Evolutionary conservation across 2,888 invertebrate genomes (phyloP), one percentile per base, ranked within the genome.

Genomic region (Cephus sareptanus): DNA sequence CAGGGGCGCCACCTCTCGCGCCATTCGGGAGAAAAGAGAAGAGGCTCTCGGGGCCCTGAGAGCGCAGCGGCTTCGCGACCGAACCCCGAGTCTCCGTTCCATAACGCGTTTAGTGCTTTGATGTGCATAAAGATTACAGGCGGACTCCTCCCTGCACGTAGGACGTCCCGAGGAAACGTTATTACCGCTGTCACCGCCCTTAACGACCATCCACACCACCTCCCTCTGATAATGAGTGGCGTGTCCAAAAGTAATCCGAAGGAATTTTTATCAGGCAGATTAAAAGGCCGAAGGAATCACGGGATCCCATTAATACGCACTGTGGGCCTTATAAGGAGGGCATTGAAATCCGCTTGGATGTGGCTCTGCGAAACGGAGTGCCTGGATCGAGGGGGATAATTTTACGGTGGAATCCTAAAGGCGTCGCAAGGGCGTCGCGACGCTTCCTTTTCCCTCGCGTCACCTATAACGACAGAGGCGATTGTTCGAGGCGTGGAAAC

Each of bases 401-500:
- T 71, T 71, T 23, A 34, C 15, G 34, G 71, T 71, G 40, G 68
- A 73, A 34, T 76, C 74, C 75, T 79, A 81, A 81, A 80, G 81
- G 83, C 81, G 79, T 76, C 68, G 56, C 78, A 71, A 74, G 71
- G 75, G 79, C 74, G 74, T 34, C 74, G 74, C 74, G 74, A 34
- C 35, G 74, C 34, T 11, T 74, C 35, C 31, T 23, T 74, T 23
- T 74, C 56, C 15, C 56, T 56, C 68, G 75, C 75, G 35, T 75
- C 11, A 74, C 35, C 71, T 23, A 40, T 75, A 75, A 75, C 75
- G 75, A 79, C 37, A 37, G 69, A 78, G 82, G 82, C 87, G 87
- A 89, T 89, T 89, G 89, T 89, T 88, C 86, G 86, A 88, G 88
- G 89, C 89, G 89, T 87, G 87, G 87, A 88, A 86, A 86, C 87